Base-by-base conservation (phyloP, 2,113 vertebrate species). In the Phalacrocorax carbo region DNA sequence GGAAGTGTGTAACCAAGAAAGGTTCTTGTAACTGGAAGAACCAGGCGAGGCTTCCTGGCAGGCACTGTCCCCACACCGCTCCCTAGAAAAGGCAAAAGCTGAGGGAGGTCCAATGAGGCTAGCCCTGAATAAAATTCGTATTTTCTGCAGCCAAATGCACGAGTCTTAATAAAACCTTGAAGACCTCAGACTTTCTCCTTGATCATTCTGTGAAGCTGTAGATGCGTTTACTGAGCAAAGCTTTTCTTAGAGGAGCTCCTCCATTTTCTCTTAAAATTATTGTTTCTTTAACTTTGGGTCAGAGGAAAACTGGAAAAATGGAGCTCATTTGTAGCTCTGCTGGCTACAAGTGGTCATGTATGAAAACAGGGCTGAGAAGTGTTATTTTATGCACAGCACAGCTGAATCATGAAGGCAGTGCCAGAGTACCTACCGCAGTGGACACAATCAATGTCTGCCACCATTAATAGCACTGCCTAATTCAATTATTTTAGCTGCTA, bases 31-130 rank as follows among this genome's bases (percentile, higher is more conserved):
- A 62, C 11, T 93, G 88, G 38, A 86, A 95, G 88, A 84, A 66
- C 5, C 4, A 51, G 46, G 27, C 38, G 61, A 81, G 55, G 34
- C 32, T 88, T 86, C 36, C 55, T 70, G 91, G 60, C 76, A 73
- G 55, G 13, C 0, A 0, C 46, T 70, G 38, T 89, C 48, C 42
- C 21, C 60, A 48, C 20, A 36, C 48, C 0, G 0, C 38, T 92
- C 36, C 42, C 51, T 78, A 55, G 46, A 77, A 86, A 80, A 94
- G 64, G 29, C 60, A 73, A 51, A 62, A 90, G 27, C 22, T 78
- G 32, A 78, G 68, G 58, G 38, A 72, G 25, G 30, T 70, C 38
- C 26, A 8, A 1, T 36, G 51, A 83, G 13, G 25, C 21, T 49
- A 57, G 23, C 19, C 29, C 16, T 42, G 7, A 73, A 65, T 49